Evolutionary conservation across 2,888 invertebrate species (phyloP).

Genomic region (Mamestra brassicae): DNA sequence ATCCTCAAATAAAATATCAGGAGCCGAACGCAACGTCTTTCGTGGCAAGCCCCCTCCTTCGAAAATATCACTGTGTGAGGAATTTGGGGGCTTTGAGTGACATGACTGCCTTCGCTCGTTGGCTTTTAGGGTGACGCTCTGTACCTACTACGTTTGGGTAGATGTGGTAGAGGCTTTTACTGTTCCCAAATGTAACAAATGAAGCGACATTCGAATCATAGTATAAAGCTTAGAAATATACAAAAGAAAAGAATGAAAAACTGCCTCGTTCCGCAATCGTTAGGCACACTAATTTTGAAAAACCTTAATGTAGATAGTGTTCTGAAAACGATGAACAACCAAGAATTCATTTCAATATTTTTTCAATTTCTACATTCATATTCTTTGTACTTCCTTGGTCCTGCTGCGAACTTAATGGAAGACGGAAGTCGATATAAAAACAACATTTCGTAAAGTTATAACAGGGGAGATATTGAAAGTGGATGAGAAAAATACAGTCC

Average conservation of each 20-base stretch:
- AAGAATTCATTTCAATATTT: not conserved
- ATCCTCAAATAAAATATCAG: constrained; percentile 75
- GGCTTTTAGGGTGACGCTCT: constrained; percentile 70
- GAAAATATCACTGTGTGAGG: constrained; percentile 77
- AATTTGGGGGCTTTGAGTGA: constrained; percentile 79
- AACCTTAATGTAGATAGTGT: not conserved
- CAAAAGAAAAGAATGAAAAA: too few species aligned
- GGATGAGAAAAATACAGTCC: constrained; percentile 36
- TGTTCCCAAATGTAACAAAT: constrained; percentile 14
- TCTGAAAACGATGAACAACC: not conserved
- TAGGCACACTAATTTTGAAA: not conserved
- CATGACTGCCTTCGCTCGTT: constrained; percentile 72
- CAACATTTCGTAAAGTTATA: constrained; percentile 35
- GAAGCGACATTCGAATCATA: not conserved
- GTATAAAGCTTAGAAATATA: not conserved
- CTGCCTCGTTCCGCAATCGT: not conserved
- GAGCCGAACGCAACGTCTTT: constrained; percentile 73
- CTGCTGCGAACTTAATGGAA: constrained; percentile 18
- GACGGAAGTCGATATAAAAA: constrained; percentile 20
- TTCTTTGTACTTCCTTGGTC: constrained; percentile 4
- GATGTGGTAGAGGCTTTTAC: constrained; percentile 41
- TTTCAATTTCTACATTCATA: constrained; percentile 11
- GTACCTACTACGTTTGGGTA: constrained; percentile 36
- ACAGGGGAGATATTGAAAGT: constrained; percentile 41
- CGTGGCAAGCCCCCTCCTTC: constrained; percentile 72